A percentile compares a stretch with the other conserved stretches of the same genome.
These are phyloP conservation scores for Acanthoscelides obtectus DNA, from an alignment of 2,888 invertebrate species.

Conservation along the genomic window DNA sequence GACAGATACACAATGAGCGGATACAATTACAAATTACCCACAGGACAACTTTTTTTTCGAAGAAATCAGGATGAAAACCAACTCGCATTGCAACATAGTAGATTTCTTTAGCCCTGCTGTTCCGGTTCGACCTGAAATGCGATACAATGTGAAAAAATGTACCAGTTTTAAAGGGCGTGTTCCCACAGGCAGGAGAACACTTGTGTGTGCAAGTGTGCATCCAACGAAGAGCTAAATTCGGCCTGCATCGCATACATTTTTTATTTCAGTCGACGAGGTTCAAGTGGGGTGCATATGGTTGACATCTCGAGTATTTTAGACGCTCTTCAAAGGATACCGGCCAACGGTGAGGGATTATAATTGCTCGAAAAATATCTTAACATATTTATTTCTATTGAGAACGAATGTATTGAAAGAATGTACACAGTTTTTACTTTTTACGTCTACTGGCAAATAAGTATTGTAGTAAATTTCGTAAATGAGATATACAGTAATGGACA, in stretches of 20 bases:
- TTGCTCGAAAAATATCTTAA: neutral
- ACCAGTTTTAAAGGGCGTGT: neutral
- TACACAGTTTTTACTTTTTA: too few species aligned
- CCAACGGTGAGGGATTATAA: neutral
- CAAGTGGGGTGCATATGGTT: neutral
- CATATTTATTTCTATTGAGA: neutral
- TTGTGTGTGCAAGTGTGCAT: neutral
- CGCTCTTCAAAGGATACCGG: neutral
- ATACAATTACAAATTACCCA: neutral
- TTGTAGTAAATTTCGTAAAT: too few species aligned
- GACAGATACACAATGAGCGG: neutral
- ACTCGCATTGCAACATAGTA: neutral
- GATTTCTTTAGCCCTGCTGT: neutral
- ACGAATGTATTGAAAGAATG: neutral
- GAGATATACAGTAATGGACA: too few species aligned
- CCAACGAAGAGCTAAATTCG: neutral
- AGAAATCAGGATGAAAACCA: neutral
- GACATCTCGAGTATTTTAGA: neutral
- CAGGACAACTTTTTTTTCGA: neutral
- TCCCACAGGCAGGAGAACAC: neutral
- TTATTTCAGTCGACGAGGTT: neutral
- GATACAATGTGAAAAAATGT: neutral
- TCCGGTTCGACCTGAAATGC: neutral
- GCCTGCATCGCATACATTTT: neutral
- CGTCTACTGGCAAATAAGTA: too few species aligned